These are phyloP conservation scores for Limosa lapponica DNA, from an alignment of 2,797 vertebrate species.

Conservation along the genomic window DNA sequence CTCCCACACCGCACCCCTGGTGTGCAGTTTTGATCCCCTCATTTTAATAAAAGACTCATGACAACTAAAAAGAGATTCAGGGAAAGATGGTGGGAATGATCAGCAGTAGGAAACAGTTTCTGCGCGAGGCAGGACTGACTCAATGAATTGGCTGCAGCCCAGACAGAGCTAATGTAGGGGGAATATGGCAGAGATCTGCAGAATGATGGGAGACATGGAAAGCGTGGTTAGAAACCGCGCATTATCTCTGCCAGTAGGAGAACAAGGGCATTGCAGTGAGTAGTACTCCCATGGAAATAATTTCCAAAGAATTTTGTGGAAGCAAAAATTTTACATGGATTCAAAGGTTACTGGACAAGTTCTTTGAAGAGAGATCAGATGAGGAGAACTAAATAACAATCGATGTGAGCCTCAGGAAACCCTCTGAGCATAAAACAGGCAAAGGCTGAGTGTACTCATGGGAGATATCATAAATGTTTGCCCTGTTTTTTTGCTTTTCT, in stretches of 20 bases:
- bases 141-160: not conserved
- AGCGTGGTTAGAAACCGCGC: not conserved
- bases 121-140: not conserved
- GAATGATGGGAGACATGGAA: not conserved
- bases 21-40: not conserved
- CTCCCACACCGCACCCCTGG: accelerated
- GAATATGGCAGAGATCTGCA: not conserved
- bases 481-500: not conserved
- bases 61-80: not conserved
- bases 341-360: not conserved
- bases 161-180: not conserved
- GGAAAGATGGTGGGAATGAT: not conserved
- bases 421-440: not conserved
- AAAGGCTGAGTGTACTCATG: not conserved
- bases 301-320: not conserved
- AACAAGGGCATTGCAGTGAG: not conserved
- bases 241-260: not conserved
- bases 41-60: not conserved
- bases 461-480: not conserved
- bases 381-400: not conserved
- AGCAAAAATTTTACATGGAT: not conserved
- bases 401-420: not conserved
- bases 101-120: not conserved
- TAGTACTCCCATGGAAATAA: not conserved
- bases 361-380: not conserved